Conservation (phyloP, 2,888 invertebrate species). For the Cabera pusaria region DNA sequence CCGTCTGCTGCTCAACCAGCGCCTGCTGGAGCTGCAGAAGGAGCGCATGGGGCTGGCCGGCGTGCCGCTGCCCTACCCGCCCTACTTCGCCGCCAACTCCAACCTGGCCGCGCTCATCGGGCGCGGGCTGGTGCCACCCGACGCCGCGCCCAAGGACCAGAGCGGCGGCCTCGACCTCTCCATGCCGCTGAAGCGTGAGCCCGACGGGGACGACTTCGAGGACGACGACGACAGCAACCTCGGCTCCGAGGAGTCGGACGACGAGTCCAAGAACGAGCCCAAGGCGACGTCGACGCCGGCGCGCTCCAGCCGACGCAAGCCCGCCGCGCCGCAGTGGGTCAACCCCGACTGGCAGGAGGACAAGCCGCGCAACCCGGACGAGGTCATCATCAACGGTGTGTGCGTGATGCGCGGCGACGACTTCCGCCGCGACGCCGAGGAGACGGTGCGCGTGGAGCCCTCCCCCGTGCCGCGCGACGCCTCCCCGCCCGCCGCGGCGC, state of each 20-base stretch:
- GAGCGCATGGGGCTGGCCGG: constrained; percentile 91
- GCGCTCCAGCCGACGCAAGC: constrained; percentile 90
- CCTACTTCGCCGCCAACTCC: constrained; percentile 90
- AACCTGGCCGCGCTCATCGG: constrained; percentile 90
- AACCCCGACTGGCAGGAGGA: constrained; percentile 96
- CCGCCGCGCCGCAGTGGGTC: constrained; percentile 98
- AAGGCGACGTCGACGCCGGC: constrained; percentile 78
- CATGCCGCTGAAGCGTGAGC: constrained; percentile 92
- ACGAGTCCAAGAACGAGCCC: constrained; percentile 84
- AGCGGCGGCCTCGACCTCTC: constrained; percentile 94
- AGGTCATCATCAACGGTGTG: constrained; percentile 96
- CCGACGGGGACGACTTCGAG: constrained; percentile 90
- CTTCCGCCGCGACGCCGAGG: constrained; percentile 84
- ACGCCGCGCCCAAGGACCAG: constrained; percentile 87
- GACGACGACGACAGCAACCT: constrained; percentile 91
- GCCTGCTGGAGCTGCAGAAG: constrained; percentile 93
- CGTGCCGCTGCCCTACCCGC: constrained; percentile 89
- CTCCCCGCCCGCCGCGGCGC: constrained; percentile 79
- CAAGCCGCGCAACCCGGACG: constrained; percentile 84
- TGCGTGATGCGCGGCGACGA: constrained; percentile 95
- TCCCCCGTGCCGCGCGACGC: constrained; percentile 86
- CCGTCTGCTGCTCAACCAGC: constrained; percentile 93
- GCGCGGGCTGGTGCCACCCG: constrained; percentile 85
- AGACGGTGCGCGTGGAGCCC: constrained; percentile 88
- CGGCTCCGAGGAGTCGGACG: constrained; percentile 87